phyloP scores from a whole-genome alignment of 1,140 invertebrate genomes.

The Drosophila arawakana region DNA sequence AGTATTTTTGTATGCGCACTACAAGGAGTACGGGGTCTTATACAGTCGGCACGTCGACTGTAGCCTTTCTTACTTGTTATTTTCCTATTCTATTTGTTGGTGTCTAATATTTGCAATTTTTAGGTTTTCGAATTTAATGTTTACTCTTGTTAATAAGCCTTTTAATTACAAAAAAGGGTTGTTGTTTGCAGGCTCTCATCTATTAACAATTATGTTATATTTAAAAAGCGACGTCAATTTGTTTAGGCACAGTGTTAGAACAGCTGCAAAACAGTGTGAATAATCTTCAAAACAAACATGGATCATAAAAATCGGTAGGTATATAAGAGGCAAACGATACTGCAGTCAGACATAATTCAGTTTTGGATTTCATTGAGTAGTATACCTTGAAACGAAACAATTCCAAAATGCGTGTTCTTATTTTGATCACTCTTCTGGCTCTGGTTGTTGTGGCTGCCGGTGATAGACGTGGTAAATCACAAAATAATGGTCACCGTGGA shows the following conservation, averaged over 20 bases:
- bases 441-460: slow-evolving; percentile 20
- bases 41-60: no score
- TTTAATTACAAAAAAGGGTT: no score
- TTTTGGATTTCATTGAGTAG: slow-evolving; percentile 11
- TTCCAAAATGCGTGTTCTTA: slow-evolving; percentile 4
- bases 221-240: slow-evolving; percentile 7
- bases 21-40: no score
- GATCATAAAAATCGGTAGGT: not conserved
- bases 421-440: slow-evolving; percentile 21
- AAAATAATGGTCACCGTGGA: no score
- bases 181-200: no score
- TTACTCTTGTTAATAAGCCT: no score
- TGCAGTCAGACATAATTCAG: slow-evolving; percentile 8
- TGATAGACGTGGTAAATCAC: not conserved
- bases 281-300: not conserved
- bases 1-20: no score
- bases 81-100: no score
- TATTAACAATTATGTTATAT: not conserved
- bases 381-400: not conserved
- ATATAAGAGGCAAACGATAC: not conserved
- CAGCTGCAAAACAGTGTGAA: slow-evolving; percentile 10
- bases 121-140: no score
- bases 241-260: not conserved
- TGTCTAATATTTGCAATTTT: no score
- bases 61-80: no score